Percentiles rank a stretch among this genome's conserved stretches.
Conservation (phyloP, 1,140 invertebrate genomes). For the Atopsyche davidsoni region DNA sequence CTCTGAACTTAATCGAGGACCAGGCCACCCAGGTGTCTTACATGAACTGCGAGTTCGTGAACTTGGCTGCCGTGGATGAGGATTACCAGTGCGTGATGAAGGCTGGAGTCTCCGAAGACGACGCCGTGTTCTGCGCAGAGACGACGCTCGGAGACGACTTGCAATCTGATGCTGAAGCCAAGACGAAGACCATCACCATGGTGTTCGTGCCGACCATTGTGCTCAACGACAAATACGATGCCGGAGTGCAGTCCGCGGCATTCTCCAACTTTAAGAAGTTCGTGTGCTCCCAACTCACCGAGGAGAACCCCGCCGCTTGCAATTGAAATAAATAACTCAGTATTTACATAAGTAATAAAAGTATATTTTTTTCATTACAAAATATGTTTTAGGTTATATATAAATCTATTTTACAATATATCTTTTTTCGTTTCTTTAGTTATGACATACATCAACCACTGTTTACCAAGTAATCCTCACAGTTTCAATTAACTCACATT, state of each 20-base stretch:
- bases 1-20: slow-evolving; percentile 31
- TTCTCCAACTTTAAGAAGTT: slow-evolving; percentile 13
- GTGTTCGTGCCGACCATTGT: slow-evolving; percentile 22
- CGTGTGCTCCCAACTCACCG: slow-evolving; percentile 11
- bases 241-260: slow-evolving; percentile 5
- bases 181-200: slow-evolving; percentile 15
- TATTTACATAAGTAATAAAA: neutral
- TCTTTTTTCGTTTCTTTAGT: too few relatives aligned
- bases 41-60: slow-evolving; percentile 15
- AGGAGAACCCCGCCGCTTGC: slow-evolving; percentile 13
- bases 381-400: too few relatives aligned
- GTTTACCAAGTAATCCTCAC: too few relatives aligned
- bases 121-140: slow-evolving; percentile 6
- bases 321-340: neutral
- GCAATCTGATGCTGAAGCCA: slow-evolving; percentile 2
- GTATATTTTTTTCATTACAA: neutral
- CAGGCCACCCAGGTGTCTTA: slow-evolving; percentile 33
- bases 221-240: slow-evolving; percentile 6
- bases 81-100: slow-evolving; percentile 12
- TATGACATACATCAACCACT: too few relatives aligned
- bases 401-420: too few relatives aligned
- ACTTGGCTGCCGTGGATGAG: slow-evolving; percentile 1
- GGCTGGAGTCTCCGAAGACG: slow-evolving; percentile 1
- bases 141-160: slow-evolving; percentile 8
- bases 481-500: too few relatives aligned